Evolutionary conservation across 2,888 invertebrate species (phyloP), one percentile per base, ranked within the genome.

Genomic region (Spicauda simplicius): DNA sequence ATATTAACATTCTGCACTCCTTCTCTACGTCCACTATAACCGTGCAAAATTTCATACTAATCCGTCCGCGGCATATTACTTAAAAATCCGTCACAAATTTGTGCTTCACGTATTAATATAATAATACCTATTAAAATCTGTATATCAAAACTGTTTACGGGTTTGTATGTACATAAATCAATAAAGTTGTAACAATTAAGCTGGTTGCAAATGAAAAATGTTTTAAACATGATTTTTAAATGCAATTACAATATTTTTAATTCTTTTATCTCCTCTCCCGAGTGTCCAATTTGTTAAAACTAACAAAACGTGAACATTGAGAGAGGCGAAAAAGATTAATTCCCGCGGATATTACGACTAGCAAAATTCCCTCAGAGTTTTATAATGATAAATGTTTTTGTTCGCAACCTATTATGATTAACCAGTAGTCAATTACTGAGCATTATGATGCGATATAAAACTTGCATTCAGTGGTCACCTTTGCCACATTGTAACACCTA

Each of bases 241-340:
- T 10, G 19, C 1, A 54, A 53, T 53, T 53, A 20, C 20, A 56
- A 56, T 37, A 11, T n/a, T 18, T 56, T 56, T 37, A 33, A 41
- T 41, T 57, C 19, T 14, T 57, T 57, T 16, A 41, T 41, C 18
- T 12, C 19, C 12, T 41, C 18, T 19, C 57, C 57, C 37, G 41
- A 41, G 57, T 41, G 41, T 19, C 41, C 57, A 57, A 57, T 57
- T 57, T 16, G 56, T 57, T 57, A 19, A 54, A 57, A 57, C 41
- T 37, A 37, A 12, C 41, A 37, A 41, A 57, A 37, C 41, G 45
- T 14, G 14, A 1, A 41, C 41, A 41, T 14, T 45, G 45, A 41
- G 19, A 6, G 57, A 18, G 11, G 41, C 37, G 12, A 56, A 57
- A 57, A 18, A 20, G 57, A 57, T 57, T 57, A 41, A 57, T 57